Base-by-base conservation (phyloP, 1,140 invertebrate species). In the Pseudachorutes palmiensis region DNA sequence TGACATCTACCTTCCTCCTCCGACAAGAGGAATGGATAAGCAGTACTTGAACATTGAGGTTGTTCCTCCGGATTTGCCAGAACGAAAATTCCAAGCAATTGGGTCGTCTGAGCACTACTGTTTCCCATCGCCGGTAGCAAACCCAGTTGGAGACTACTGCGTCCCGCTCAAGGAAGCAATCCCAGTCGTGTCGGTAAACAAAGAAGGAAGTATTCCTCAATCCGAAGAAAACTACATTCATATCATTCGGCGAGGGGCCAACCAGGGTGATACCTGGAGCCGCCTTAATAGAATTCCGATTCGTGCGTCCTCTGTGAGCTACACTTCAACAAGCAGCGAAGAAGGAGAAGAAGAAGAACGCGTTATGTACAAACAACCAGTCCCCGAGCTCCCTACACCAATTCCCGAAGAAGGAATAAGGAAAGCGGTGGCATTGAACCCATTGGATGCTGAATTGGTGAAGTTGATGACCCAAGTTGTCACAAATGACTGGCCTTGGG, bases 321-420 rank as follows among this genome's bases (percentile, higher is more conserved):
- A n/a, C n/a, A n/a, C n/a, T n/a, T 55, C 51, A 55, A 55, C 51
- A 24, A 55, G 51, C 24, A 22, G 24, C 24, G 51, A 55, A 55
- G 51, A 55, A 14, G 51, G 24, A 19, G 51, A 26, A 22, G n/a
- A n/a, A n/a, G n/a, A n/a, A n/a, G n/a, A n/a, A n/a, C n/a, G n/a
- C n/a, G n/a, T 12, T 19, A 24, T 3, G 9, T 55, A 55, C 51
- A 24, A 55, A 9, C 51, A 22, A 5, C 51, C 51, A 14, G 51
- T 55, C 5, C 51, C 51, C 36, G 5, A 5, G 36, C 36, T 19
- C 5, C 36, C 36, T 9, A 9, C 36, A 19, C 5, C 5, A 41
- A 41, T 41, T 9, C 36, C 5, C 5, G 19, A 41, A 19, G 36
- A 41, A 5, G 36, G 19, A 41, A 41, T 41, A 41, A n/a, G n/a